Evolutionary conservation across 2,888 invertebrate genomes (phyloP).

Genomic region (Melieria omissa): DNA sequence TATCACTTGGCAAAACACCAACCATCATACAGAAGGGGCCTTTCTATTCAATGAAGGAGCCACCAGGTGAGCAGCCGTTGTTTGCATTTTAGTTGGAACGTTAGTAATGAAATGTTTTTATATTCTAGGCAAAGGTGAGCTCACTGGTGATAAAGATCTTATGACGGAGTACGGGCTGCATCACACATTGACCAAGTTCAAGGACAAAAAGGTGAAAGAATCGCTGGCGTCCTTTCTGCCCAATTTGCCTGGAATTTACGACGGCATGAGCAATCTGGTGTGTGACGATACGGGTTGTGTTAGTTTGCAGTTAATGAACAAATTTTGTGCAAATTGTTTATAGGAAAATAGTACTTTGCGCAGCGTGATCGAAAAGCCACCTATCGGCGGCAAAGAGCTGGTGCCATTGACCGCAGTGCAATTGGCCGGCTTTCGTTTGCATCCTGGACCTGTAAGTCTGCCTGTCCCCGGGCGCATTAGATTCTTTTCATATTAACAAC

Average conservation of each 20-base stretch:
- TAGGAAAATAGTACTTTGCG: constrained; percentile 86
- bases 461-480: background rate
- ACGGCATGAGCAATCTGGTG: constrained; percentile 84
- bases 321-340: constrained; percentile 28
- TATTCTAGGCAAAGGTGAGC: constrained; percentile 82
- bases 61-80: constrained; percentile 75
- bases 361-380: constrained; percentile 95
- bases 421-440: constrained; percentile 91
- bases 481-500: constrained; percentile 7
- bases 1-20: constrained; percentile 96
- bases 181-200: constrained; percentile 97
- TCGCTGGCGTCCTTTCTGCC: constrained; percentile 95
- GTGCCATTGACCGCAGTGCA: constrained; percentile 87
- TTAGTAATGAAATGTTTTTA: background rate
- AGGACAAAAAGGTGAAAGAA: constrained; percentile 95
- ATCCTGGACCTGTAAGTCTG: constrained; percentile 81
- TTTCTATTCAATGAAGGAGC: constrained; percentile 97
- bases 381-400: constrained; percentile 91
- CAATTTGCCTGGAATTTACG: constrained; percentile 93
- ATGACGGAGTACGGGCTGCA: constrained; percentile 97
- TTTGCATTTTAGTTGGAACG: background rate
- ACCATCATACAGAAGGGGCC: constrained; percentile 97
- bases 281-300: constrained; percentile 15
- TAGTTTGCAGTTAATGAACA: background rate
- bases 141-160: constrained; percentile 96